Evolutionary conservation across 2,113 vertebrate genomes (phyloP).

Genomic region (Natator depressus): DNA sequence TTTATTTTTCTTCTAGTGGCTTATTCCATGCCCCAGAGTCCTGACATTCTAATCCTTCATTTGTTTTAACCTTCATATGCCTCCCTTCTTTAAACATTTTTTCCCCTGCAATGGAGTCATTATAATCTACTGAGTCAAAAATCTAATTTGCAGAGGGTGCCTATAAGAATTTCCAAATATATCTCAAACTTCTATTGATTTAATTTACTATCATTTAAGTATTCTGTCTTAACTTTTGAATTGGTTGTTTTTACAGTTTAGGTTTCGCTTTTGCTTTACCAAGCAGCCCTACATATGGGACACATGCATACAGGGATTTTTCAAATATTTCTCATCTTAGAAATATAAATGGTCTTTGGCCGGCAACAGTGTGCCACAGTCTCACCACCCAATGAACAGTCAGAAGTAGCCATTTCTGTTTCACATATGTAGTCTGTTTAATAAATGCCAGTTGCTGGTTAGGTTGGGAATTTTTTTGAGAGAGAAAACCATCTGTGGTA

Average conservation of each 20-base stretch:
- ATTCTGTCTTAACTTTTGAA: not conserved
- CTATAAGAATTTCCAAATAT: not conserved
- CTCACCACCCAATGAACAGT: not conserved
- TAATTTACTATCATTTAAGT: not conserved
- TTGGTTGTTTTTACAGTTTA: not conserved
- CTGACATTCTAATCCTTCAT: not conserved
- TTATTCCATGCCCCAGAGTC: not conserved
- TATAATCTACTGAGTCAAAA: not conserved
- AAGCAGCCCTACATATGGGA: not conserved
- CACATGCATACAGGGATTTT: not conserved
- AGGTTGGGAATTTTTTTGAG: not conserved
- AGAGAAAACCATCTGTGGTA: not conserved
- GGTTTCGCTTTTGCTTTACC: constrained; percentile 13
- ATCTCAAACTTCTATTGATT: not conserved
- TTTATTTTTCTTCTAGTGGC: not conserved
- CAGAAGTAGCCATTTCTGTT: not conserved
- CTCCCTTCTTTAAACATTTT: not conserved
- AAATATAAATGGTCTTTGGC: not conserved
- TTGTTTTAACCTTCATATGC: not conserved
- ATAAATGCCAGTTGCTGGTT: not conserved
- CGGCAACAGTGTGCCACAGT: fast-evolving
- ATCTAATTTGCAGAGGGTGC: not conserved
- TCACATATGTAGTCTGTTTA: not conserved
- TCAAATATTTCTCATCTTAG: not conserved
- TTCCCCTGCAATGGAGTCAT: not conserved